Evolutionary conservation across 2,888 invertebrate species (phyloP).

Genomic region (Drosophila crucigera): DNA sequence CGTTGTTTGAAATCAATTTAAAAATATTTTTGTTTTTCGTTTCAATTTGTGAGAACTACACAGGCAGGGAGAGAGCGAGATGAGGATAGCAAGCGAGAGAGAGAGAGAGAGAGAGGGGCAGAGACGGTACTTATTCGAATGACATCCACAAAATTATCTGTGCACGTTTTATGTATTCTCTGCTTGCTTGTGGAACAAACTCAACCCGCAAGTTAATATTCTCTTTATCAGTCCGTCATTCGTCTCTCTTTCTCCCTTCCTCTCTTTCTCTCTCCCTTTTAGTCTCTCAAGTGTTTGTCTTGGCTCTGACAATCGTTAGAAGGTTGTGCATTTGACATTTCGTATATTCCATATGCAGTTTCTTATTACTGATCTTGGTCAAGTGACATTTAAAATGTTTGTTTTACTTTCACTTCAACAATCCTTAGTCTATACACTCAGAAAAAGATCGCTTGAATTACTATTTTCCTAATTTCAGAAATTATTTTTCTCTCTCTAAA

Average conservation of each 20-base stretch:
- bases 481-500: neutral
- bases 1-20: conserved; percentile 79
- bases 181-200: conserved; percentile 19
- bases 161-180: conserved; percentile 18
- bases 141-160: conserved; percentile 59
- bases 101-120: neutral
- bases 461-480: neutral
- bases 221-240: conserved; percentile 33
- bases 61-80: conserved; percentile 7
- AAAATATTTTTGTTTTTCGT: conserved; percentile 70
- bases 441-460: neutral
- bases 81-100: neutral
- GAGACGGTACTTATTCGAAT: conserved; percentile 53
- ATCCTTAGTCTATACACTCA: neutral
- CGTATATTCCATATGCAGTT: neutral
- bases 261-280: neutral
- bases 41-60: conserved; percentile 58
- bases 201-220: conserved; percentile 20
- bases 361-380: neutral
- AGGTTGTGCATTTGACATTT: neutral
- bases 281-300: neutral
- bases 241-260: neutral
- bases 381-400: neutral
- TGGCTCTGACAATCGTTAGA: neutral
- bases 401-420: neutral